Evolutionary conservation across 1,140 invertebrate genomes (phyloP).

Genomic region (Drosophila dunni): DNA sequence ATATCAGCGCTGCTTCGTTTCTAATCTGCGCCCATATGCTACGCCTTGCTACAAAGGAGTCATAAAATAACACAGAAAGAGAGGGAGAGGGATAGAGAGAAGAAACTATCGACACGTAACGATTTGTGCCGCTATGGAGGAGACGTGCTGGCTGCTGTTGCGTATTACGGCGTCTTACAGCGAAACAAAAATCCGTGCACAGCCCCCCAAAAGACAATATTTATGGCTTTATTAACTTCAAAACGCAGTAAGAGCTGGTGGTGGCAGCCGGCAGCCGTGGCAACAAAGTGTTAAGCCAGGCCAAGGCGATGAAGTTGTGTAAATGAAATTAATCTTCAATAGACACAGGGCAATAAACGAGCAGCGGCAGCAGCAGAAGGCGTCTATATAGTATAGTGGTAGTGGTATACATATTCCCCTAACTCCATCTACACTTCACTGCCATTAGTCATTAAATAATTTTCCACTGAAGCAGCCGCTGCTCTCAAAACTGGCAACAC

Average conservation of each 20-base stretch:
- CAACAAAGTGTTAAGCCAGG: conserved; percentile 77
- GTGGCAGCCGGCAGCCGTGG: conserved; percentile 66
- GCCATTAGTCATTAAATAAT: conserved; percentile 82
- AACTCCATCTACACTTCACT: conserved; percentile 20
- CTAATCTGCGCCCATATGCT: conserved; percentile 76
- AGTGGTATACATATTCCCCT: not conserved
- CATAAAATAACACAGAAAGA: conserved; percentile 64
- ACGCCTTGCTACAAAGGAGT: conserved; percentile 53
- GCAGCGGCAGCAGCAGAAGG: conserved; percentile 39
- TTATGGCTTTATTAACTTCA: conserved; percentile 83
- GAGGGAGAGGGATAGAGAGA: not conserved
- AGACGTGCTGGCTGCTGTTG: conserved; percentile 48
- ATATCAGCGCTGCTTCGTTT: conserved; percentile 59
- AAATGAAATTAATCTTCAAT: conserved; percentile 84
- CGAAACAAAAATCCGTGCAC: conserved; percentile 56
- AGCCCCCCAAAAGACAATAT: conserved; percentile 73
- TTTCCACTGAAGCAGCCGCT: conserved; percentile 74
- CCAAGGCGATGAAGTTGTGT: conserved; percentile 80
- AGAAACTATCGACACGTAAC: conserved; percentile 66
- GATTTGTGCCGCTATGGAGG: conserved; percentile 62
- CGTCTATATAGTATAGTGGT: conserved; percentile 15
- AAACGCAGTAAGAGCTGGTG: conserved; percentile 50
- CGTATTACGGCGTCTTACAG: conserved; percentile 68
- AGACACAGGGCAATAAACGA: conserved; percentile 82
- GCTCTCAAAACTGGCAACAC: conserved; percentile 35